Evolutionary conservation across 2,888 invertebrate species (phyloP).

Genomic region (Mythimna lalbum): DNA sequence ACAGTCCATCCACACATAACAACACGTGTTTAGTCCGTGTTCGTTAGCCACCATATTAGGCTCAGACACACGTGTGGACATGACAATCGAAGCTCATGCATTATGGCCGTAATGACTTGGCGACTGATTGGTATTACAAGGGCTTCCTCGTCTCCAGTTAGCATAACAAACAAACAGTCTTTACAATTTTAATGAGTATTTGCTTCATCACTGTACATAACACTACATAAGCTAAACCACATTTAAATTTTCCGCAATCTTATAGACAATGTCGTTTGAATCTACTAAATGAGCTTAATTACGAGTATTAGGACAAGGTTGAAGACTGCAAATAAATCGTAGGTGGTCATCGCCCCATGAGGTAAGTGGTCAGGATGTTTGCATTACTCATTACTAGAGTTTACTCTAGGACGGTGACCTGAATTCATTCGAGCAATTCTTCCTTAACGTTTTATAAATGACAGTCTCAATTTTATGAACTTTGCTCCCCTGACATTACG

Average conservation of each 20-base stretch:
- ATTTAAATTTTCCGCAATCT: slow-evolving; percentile 32
- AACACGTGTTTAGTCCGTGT: slow-evolving; percentile 49
- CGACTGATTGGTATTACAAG: slow-evolving; percentile 69
- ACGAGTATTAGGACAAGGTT: slow-evolving; percentile 32
- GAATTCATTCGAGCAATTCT: slow-evolving; percentile 41
- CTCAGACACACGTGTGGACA: slow-evolving; percentile 45
- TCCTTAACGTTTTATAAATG: slow-evolving; percentile 45
- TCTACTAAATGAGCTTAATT: slow-evolving; percentile 14
- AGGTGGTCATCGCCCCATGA: slow-evolving; percentile 49
- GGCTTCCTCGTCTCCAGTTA: slow-evolving; percentile 57
- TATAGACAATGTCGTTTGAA: slow-evolving; percentile 3
- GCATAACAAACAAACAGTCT: slow-evolving; percentile 63
- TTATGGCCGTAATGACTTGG: slow-evolving; percentile 60
- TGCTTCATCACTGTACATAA: slow-evolving; percentile 44
- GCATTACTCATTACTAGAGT: slow-evolving; percentile 47
- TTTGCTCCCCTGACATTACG: slow-evolving; percentile 39
- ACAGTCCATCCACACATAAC: slow-evolving; percentile 10
- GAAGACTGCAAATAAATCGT: slow-evolving; percentile 30
- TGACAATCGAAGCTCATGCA: slow-evolving; percentile 52
- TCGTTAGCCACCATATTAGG: slow-evolving; percentile 35
- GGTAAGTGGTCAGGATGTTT: slow-evolving; percentile 53
- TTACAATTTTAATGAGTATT: slow-evolving; percentile 63
- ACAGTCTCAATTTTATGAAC: slow-evolving; percentile 36
- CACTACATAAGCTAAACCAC: slow-evolving; percentile 31
- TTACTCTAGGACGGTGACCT: slow-evolving; percentile 49